These are phyloP conservation scores for Poeciliopsis paucimaculata DNA, from an alignment of 2,797 vertebrate species.

Conservation along the genomic window DNA sequence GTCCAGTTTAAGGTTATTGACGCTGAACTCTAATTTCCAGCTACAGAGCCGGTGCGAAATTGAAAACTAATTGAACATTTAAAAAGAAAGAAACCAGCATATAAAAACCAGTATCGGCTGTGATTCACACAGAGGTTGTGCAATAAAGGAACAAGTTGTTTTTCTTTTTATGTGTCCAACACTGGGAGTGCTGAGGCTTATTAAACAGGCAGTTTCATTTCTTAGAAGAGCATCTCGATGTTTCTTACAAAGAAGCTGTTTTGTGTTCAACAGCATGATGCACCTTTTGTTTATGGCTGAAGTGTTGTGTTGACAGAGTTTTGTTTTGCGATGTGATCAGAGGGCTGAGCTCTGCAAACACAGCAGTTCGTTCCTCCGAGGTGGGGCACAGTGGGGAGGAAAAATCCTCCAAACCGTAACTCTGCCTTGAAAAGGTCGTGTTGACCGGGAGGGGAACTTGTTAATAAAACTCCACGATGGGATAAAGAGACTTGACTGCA, in stretches of 20 bases:
- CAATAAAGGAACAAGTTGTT: neutral
- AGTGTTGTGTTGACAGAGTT: neutral
- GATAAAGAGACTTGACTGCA: neutral
- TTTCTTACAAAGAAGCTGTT: neutral
- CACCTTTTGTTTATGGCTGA: neutral
- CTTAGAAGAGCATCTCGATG: neutral
- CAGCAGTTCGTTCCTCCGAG: neutral
- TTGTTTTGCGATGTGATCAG: neutral
- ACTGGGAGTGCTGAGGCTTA: neutral
- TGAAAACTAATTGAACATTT: neutral
- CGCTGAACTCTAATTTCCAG: neutral
- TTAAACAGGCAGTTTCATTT: neutral
- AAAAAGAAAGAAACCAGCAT: neutral
- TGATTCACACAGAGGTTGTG: neutral
- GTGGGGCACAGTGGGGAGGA: neutral
- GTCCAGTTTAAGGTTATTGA: neutral
- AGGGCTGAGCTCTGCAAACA: neutral
- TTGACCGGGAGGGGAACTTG: neutral
- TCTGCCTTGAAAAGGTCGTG: neutral
- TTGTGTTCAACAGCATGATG: neutral
- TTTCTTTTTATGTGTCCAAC: too few relatives aligned
- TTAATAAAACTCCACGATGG: neutral
- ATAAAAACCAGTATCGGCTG: neutral
- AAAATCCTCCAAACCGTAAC: neutral
- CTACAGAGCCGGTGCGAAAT: neutral